A percentile compares a stretch with the other conserved stretches of the same genome.
Conservation (phyloP, 2,888 invertebrate species). For the Mamestra brassicae region DNA sequence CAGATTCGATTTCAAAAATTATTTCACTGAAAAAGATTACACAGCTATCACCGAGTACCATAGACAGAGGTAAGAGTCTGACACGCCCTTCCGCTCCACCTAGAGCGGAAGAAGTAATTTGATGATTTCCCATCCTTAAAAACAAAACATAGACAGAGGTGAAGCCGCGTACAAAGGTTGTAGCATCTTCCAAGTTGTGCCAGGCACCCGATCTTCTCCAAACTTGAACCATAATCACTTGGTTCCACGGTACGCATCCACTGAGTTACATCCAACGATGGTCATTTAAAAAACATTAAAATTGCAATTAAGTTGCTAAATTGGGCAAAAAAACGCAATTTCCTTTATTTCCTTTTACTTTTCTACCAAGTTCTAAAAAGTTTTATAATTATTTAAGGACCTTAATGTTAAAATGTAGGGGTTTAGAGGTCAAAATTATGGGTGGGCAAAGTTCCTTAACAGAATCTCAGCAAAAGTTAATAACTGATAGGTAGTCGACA, state of each 20-base stretch:
- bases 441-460: neutral
- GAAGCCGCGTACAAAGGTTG: neutral
- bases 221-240: constrained; percentile 23
- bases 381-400: neutral
- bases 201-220: too few species aligned
- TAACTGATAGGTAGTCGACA: neutral
- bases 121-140: too few species aligned
- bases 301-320: constrained; percentile 55
- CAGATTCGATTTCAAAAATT: too few species aligned
- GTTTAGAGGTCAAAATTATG: neutral
- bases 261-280: constrained; percentile 20
- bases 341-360: constrained; percentile 31
- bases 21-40: too few species aligned
- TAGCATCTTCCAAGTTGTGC: neutral
- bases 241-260: constrained; percentile 12
- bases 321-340: constrained; percentile 46
- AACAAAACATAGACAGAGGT: too few species aligned
- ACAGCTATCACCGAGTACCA: too few species aligned
- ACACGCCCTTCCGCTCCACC: too few species aligned
- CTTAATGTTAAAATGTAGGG: neutral
- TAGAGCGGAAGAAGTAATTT: too few species aligned
- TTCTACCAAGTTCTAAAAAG: constrained; percentile 5
- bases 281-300: constrained; percentile 54
- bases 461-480: neutral
- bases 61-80: too few species aligned